These are phyloP conservation scores for Coelopa pilipes DNA, from an alignment of 2,888 invertebrate genomes.

Conservation along the genomic window DNA sequence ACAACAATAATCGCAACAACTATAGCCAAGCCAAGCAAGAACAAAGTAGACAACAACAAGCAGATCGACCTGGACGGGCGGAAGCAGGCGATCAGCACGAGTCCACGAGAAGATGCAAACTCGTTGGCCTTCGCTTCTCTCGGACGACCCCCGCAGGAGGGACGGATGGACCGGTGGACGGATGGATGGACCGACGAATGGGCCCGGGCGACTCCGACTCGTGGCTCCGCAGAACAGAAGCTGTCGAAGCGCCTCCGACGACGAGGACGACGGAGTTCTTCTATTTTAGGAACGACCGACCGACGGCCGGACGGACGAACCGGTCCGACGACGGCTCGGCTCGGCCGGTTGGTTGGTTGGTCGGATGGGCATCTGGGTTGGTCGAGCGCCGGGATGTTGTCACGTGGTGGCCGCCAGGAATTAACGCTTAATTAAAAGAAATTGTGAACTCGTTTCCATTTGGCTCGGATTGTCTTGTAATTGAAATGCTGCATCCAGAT, in stretches of 20 bases:
- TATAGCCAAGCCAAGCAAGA: background rate
- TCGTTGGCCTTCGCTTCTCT: too few species aligned
- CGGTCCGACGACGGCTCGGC: background rate
- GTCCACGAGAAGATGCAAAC: too few species aligned
- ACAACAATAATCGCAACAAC: background rate
- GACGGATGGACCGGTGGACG: too few species aligned
- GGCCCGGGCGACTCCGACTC: too few species aligned
- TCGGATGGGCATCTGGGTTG: background rate
- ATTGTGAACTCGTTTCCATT: background rate
- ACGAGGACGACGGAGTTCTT: conserved; percentile 30
- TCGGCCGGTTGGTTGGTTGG: background rate
- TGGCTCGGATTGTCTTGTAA: too few species aligned
- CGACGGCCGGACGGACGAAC: background rate
- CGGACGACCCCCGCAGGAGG: too few species aligned
- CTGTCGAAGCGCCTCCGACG: too few species aligned
- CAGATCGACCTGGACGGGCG: background rate
- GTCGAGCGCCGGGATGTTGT: background rate
- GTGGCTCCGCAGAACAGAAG: too few species aligned
- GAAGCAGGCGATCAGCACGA: background rate
- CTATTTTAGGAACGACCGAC: conserved; percentile 24
- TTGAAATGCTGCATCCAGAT: background rate
- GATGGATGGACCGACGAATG: too few species aligned
- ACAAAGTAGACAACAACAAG: background rate
- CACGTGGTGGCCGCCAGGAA: conserved; percentile 12
- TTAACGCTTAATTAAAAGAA: conserved; percentile 31